These are phyloP conservation scores for Noturus placidus DNA, from an alignment of 2,113 vertebrate species.

Conservation along the genomic window DNA sequence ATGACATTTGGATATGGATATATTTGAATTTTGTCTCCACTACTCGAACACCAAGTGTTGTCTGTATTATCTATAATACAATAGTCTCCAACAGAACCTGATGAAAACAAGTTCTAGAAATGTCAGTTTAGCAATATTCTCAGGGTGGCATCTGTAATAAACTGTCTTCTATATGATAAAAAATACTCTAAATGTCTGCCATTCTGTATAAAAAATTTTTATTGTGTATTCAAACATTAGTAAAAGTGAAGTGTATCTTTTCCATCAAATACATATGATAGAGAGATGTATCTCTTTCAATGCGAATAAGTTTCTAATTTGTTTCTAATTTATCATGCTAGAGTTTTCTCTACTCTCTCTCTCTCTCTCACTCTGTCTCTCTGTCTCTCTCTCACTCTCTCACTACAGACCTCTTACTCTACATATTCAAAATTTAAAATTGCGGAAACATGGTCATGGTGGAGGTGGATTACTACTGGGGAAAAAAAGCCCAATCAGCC, in stretches of 20 bases:
- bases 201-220: background rate
- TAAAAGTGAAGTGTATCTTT: background rate
- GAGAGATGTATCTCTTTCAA: background rate
- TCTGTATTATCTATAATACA: background rate
- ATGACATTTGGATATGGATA: background rate
- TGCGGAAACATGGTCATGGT: background rate
- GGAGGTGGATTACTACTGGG: background rate
- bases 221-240: background rate
- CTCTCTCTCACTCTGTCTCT: no score
- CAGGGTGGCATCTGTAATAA: background rate
- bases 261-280: background rate
- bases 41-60: background rate
- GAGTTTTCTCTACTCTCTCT: background rate
- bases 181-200: background rate
- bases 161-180: background rate
- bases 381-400: no score
- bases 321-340: background rate
- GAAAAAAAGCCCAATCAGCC: background rate
- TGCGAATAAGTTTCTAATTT: background rate
- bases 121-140: background rate
- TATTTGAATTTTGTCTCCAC: background rate
- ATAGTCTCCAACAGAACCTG: background rate
- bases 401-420: no score
- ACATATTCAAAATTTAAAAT: background rate
- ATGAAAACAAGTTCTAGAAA: background rate